Evolutionary conservation across 2,888 invertebrate species (phyloP).

Genomic region (Cartodere bifasciata): DNA sequence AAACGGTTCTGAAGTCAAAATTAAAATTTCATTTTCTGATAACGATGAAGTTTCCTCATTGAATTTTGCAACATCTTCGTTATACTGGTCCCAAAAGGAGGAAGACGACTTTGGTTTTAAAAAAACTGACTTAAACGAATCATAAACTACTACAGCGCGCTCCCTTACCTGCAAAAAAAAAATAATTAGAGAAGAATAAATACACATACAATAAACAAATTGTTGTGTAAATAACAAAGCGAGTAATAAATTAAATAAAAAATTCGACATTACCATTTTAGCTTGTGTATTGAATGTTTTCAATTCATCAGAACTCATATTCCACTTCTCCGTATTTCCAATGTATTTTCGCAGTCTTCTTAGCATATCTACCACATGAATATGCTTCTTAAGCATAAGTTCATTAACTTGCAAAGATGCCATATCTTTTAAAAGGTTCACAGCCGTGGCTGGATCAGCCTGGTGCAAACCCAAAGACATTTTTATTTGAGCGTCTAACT

Average conservation of each 20-base stretch:
- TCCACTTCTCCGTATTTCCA: constrained; percentile 67
- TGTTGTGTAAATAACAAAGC: too few species aligned
- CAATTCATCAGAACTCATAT: constrained; percentile 46
- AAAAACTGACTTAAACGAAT: constrained; percentile 49
- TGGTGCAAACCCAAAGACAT: constrained; percentile 50
- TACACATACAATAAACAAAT: too few species aligned
- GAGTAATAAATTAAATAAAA: too few species aligned
- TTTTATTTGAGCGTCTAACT: constrained; percentile 53
- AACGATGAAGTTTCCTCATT: constrained; percentile 52
- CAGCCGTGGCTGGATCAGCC: constrained; percentile 60
- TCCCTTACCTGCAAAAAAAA: too few species aligned
- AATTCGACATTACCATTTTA: too few species aligned
- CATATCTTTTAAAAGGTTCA: constrained; percentile 51
- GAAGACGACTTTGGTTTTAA: constrained; percentile 43
- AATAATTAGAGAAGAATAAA: too few species aligned
- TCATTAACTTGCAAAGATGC: constrained; percentile 48
- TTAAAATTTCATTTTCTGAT: constrained; percentile 43
- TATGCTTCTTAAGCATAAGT: constrained; percentile 70
- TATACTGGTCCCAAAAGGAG: constrained; percentile 61
- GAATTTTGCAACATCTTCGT: constrained; percentile 53
- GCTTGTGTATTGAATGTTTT: constrained; percentile 54
- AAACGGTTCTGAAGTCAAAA: constrained; percentile 53
- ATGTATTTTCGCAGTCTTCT: constrained; percentile 63
- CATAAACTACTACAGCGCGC: constrained; percentile 50
- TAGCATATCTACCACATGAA: constrained; percentile 64